Percentiles rank a stretch among this genome's conserved stretches.
These are phyloP conservation scores for Micoletzkya japonica DNA, from an alignment of 2,888 invertebrate species.

Conservation along the genomic window DNA sequence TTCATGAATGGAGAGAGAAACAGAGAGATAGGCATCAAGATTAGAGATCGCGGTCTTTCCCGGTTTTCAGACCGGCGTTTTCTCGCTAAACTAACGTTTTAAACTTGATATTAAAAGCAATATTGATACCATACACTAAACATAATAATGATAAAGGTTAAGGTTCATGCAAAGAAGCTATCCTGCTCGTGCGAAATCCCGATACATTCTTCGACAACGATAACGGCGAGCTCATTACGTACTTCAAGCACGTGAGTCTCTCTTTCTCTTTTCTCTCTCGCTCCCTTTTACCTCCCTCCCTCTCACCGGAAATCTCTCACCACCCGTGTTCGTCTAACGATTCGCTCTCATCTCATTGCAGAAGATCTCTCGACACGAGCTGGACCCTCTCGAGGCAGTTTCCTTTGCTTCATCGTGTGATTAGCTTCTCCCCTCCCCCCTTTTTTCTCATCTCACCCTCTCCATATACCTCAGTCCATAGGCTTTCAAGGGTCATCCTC, in stretches of 20 bases:
- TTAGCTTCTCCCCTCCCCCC: too few relatives aligned
- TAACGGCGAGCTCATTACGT: constrained; percentile 39
- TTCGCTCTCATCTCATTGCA: constrained; percentile 32
- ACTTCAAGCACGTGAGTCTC: constrained; percentile 39
- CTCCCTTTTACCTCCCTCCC: constrained; percentile 6
- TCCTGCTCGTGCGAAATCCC: constrained; percentile 42
- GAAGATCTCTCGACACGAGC: constrained; percentile 37
- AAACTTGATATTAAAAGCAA: too few relatives aligned
- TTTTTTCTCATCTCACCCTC: too few relatives aligned
- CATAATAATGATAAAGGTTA: neutral
- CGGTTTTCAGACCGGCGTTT: too few relatives aligned
- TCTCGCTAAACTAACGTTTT: too few relatives aligned
- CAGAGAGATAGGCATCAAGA: too few relatives aligned
- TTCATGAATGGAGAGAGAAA: too few relatives aligned
- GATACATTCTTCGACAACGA: constrained; percentile 43
- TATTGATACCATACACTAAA: neutral
- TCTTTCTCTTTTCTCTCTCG: neutral
- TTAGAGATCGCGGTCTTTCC: too few relatives aligned
- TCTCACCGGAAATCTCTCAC: neutral
- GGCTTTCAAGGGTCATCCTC: too few relatives aligned
- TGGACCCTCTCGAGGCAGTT: constrained; percentile 38
- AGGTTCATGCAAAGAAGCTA: constrained; percentile 43
- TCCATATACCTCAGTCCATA: neutral
- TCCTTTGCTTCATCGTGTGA: too few relatives aligned
- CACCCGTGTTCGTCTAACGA: neutral